Evolutionary conservation across 2,113 vertebrate species (phyloP), one percentile per base, ranked within the genome.

Genomic region (Prionailurus bengalensis): DNA sequence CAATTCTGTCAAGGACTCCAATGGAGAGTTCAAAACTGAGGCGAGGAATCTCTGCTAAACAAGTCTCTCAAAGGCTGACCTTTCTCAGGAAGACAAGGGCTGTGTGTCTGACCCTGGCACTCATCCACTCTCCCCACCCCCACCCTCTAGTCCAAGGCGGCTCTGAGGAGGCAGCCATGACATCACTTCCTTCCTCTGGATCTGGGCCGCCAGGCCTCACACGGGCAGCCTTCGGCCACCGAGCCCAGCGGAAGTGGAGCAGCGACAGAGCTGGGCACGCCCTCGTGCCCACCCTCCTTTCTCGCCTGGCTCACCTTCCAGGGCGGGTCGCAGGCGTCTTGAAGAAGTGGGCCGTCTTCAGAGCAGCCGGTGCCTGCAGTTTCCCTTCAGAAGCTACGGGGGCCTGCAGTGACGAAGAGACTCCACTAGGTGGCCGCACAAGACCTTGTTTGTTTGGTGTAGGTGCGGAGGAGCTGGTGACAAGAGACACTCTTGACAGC

Each of bases 381-480:
- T 42, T 11, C 61, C 58, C 21, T 53, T 16, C 10, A 17, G 61
- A 21, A 76, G 29, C 31, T 5, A 4, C 0, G 5, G 19, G 58
- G 39, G 29, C 0, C 83, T 61, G 96, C 76, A 84, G 45, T 42
- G 45, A 51, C 2, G 2, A n/a, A 7, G 36, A 39, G 15, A 0
- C 1, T 65, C 97, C 98, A 65, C 97, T 86, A 96, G 98, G 94
- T 89, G 98, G 97, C 97, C 5, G 3, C 83, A 65, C 10, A n/a
- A 76, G 95, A 97, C 95, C 92, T 94, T 63, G 51, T 73, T 90
- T 91, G 78, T 76, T 96, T 90, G 36, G 74, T 55, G 25, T 21
- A 27, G 87, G 14, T 15, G 25, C 27, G 4, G 61, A 4, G 29
- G 7, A 1, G 0, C 65, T 6, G 74, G 11, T 4, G 61, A 25